phyloP scores from a whole-genome alignment of 2,888 invertebrate species.

The Microctonus hyperodae region DNA sequence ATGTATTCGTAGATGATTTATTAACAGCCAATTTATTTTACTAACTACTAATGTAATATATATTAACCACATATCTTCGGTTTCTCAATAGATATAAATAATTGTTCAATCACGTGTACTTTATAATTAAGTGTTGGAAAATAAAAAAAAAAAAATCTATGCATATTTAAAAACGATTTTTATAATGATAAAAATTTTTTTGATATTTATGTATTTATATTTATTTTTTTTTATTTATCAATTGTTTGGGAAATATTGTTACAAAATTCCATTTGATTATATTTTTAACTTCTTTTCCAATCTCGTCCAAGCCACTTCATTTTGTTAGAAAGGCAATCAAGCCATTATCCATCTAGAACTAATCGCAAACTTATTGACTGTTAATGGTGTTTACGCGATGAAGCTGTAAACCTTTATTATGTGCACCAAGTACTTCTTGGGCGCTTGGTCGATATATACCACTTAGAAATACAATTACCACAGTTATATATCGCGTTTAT shows the following conservation, averaged over 20 bases:
- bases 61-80: too few species aligned
- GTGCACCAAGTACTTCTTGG: conserved; percentile 13
- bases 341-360: conserved; percentile 40
- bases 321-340: conserved; percentile 6
- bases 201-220: too few species aligned
- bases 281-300: too few species aligned
- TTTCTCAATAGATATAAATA: too few species aligned
- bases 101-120: too few species aligned
- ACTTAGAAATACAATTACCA: conserved; percentile 11
- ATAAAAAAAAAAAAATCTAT: too few species aligned
- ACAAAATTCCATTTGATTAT: neutral
- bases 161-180: too few species aligned
- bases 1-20: too few species aligned
- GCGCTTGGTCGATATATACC: neutral
- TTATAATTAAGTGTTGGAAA: too few species aligned
- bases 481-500: neutral
- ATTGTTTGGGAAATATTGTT: neutral
- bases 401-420: conserved; percentile 38
- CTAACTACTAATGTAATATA: too few species aligned
- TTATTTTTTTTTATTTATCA: neutral
- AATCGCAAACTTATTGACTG: conserved; percentile 46
- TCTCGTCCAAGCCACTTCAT: conserved; percentile 1
- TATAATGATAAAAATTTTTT: too few species aligned
- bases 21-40: too few species aligned
- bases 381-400: conserved; percentile 44